Conservation (phyloP, 2,888 invertebrate species). For the Rhabditoides inermis region DNA sequence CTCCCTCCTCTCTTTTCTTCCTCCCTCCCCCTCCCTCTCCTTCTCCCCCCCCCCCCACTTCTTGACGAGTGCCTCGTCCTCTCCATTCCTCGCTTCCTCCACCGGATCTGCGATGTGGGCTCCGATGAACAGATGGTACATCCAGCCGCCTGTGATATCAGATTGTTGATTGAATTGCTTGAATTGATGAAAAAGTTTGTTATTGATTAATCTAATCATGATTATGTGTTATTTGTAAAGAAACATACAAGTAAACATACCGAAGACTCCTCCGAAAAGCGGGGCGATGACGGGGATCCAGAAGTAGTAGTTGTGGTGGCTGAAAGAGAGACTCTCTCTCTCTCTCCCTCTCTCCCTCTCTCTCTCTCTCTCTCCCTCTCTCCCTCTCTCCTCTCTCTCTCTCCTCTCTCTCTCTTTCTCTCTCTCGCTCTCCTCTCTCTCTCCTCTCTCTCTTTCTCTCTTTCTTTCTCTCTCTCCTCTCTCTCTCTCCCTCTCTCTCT, state of each 20-base stretch:
- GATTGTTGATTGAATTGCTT: no score
- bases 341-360: not conserved
- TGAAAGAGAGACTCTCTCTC: constrained; percentile 3
- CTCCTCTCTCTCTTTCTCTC: no score
- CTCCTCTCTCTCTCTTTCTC: no score
- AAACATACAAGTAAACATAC: no score
- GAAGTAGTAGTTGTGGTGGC: constrained; percentile 31
- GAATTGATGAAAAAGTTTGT: no score
- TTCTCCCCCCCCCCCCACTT: not conserved
- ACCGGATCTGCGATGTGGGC: constrained; percentile 28
- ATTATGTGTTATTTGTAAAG: no score
- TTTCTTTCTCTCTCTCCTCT: no score
- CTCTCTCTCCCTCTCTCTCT: no score
- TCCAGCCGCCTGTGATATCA: constrained; percentile 19
- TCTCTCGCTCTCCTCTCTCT: no score
- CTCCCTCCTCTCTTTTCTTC: constrained; percentile 1
- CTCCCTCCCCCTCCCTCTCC: not conserved
- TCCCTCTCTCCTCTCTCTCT: no score
- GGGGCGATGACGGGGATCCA: constrained; percentile 37
- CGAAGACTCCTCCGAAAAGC: constrained; percentile 24
- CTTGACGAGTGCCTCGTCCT: not conserved
- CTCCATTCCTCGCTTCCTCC: not conserved
- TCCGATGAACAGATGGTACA: constrained; percentile 32
- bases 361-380: no score
- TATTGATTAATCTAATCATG: no score